Evolutionary conservation across 23 tunicate species (phyloP), one percentile per base, ranked within the genome.

Genomic region (Halocynthia aurantium): DNA sequence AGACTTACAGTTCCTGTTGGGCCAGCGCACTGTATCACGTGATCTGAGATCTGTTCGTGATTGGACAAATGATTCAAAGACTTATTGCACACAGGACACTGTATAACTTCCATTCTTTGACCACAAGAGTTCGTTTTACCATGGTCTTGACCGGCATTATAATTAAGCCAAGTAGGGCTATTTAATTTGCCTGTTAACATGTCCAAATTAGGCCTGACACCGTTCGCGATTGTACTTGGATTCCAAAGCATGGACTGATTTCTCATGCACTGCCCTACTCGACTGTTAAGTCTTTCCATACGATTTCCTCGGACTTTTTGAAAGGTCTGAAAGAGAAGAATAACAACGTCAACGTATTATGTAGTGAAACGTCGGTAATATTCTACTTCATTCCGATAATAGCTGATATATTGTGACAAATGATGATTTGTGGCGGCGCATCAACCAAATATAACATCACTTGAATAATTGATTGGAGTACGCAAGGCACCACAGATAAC

Each of bases 231-330:
- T 0, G 53, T 8, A 9, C 22, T 44, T 9, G 72, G 55, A 10
- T 62, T 10, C 13, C 63, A 22, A 49, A 62, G 18, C 8, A 49
- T 7, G 51, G 57, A 58, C 65, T 77, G 77, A 10, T 83, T 60
- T 15, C 69, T 56, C 58, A 82, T 22, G 50, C 84, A 83, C 7
- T 69, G 82, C 5, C 95, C 95, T 5, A 88, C 95, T 65, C 88
- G 53, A 55, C 84, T 61, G 81, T 88, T 88, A 7, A 88, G 70
- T 6, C 95, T 84, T 10, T 83, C 95, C 10, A 83, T 50, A 6
- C 95, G 84, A 67, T 88, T 88, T 72, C 95, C 75, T 7, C 95
- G 87, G 7, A 88, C 95, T 88, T 88, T 88, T 55, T 78, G 84
- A 55, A 63, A 88, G 2, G 95, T 88, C 95, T 88, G 81, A 67